phyloP scores from a whole-genome alignment of 2,888 invertebrate species.

The Lycia hirtaria region DNA sequence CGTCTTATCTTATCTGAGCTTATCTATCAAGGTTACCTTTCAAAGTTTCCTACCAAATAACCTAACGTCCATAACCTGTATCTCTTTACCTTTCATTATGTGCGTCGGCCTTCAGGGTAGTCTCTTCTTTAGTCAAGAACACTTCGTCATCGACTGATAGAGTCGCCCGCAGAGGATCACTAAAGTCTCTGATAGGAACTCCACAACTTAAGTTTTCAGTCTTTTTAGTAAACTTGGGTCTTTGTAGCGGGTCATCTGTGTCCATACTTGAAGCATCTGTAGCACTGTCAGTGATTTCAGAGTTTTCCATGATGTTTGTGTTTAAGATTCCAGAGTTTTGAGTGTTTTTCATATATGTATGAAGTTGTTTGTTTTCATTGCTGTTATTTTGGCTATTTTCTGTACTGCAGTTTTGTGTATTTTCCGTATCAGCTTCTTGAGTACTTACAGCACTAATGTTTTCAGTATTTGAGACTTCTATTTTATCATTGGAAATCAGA shows the following conservation, averaged over 20 bases:
- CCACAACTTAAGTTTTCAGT: constrained; percentile 74
- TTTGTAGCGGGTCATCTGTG: constrained; percentile 59
- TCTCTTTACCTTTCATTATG: constrained; percentile 70
- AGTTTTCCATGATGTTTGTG: neutral
- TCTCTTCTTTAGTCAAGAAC: constrained; percentile 75
- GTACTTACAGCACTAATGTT: constrained; percentile 1
- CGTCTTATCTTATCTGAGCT: too few species aligned
- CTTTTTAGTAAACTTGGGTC: constrained; percentile 59
- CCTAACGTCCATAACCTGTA: too few species aligned
- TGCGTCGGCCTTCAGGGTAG: constrained; percentile 68
- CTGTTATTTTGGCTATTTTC: neutral
- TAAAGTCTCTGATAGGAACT: constrained; percentile 89
- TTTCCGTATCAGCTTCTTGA: neutral
- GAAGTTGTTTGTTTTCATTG: too few species aligned
- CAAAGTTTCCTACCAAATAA: too few species aligned
- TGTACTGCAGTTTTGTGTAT: neutral
- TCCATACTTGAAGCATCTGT: constrained; percentile 37
- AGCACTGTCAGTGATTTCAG: neutral
- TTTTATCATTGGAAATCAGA: constrained; percentile 1
- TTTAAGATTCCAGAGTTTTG: neutral
- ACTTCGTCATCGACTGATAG: constrained; percentile 77
- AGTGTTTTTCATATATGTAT: too few species aligned
- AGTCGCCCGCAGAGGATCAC: constrained; percentile 91
- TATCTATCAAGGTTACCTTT: too few species aligned
- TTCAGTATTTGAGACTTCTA: constrained; percentile 36